Percentiles rank a stretch among this genome's conserved stretches.
These are phyloP conservation scores for Microplitis demolitor DNA, from an alignment of 1,140 invertebrate genomes.

Conservation along the genomic window DNA sequence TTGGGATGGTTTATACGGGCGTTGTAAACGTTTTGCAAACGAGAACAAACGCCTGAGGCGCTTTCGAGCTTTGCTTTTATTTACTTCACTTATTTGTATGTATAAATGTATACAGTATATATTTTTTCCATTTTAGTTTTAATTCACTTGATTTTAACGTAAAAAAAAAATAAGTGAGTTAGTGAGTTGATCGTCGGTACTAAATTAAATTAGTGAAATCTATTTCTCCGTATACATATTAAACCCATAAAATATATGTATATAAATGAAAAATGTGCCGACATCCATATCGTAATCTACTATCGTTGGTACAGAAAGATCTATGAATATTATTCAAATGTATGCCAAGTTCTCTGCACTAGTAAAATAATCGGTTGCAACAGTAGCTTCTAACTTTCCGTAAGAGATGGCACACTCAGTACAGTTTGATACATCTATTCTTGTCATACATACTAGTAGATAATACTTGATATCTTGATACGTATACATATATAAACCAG, in stretches of 20 bases:
- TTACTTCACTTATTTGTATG: too few species aligned
- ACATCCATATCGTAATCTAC: constrained; percentile 15
- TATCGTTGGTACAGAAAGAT: constrained; percentile 2
- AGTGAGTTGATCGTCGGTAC: not conserved
- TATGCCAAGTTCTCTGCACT: not conserved
- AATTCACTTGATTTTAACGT: too few species aligned
- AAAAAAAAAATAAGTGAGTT: too few species aligned
- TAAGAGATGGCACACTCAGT: constrained; percentile 22
- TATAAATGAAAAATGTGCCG: constrained; percentile 4
- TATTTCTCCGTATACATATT: too few species aligned
- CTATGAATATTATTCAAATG: constrained; percentile 25
- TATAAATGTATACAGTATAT: too few species aligned
- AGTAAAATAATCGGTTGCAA: not conserved
- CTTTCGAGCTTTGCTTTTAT: too few species aligned
- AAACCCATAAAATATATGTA: not conserved
- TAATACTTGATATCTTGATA: not conserved
- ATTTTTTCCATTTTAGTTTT: too few species aligned
- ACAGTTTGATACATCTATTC: constrained; percentile 5
- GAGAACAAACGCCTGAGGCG: too few species aligned
- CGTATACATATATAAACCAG: not conserved
- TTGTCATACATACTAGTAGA: not conserved
- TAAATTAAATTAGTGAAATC: not conserved
- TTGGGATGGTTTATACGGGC: too few species aligned
- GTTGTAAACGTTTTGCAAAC: too few species aligned
- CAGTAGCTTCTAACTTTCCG: not conserved